Conservation (phyloP, 2,113 vertebrate genomes). For the Microcebus griseorufus region DNA sequence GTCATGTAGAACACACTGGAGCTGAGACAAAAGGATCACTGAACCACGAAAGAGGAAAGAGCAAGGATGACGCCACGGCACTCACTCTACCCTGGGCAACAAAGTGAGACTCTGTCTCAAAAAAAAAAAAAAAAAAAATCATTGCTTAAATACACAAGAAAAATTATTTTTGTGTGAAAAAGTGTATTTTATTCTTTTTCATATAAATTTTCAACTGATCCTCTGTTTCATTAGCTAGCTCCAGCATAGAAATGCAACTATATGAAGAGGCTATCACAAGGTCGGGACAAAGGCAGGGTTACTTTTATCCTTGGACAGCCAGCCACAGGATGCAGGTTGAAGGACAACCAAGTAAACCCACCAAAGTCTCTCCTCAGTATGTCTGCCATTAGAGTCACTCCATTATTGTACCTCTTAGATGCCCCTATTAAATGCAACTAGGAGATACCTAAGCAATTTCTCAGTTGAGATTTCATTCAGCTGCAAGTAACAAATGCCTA, state of each 20-base stretch:
- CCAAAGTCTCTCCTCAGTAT: not conserved
- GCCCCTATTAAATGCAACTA: not conserved
- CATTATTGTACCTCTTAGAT: not conserved
- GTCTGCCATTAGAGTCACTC: not conserved
- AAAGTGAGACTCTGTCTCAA: no score
- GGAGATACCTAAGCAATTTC: not conserved
- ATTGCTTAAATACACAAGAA: not conserved
- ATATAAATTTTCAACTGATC: not conserved
- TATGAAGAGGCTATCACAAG: not conserved
- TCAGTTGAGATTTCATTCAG: not conserved
- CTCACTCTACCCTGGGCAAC: no score
- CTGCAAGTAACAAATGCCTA: not conserved
- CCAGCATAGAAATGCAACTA: not conserved
- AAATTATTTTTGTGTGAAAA: not conserved
- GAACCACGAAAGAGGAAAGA: no score
- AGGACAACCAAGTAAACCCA: not conserved
- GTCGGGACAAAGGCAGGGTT: not conserved
- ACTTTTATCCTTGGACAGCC: not conserved
- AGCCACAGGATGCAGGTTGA: not conserved
- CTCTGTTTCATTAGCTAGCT: not conserved
- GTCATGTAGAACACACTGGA: not conserved
- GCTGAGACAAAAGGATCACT: no score
- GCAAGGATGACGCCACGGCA: no score
- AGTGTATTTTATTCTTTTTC: not conserved
- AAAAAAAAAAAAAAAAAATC: no score